Evolutionary conservation across 2,797 vertebrate species (phyloP), one percentile per base, ranked within the genome.

Genomic region (Mus caroli): DNA sequence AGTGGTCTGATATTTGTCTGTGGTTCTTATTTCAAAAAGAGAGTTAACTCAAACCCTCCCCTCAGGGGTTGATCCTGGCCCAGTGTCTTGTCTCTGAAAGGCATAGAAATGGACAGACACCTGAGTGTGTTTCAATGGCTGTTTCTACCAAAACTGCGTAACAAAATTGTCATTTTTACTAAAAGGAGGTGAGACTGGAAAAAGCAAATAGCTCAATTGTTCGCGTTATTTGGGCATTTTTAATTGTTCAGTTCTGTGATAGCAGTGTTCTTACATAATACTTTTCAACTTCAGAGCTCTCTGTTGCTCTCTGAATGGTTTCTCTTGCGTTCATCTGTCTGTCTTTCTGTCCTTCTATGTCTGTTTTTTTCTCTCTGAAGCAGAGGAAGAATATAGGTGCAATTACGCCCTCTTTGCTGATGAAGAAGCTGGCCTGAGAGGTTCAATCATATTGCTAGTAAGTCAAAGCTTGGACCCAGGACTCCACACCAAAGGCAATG

Each of bases 1-100:
- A 87, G 26, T 75, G 80, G 24, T 86, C 79, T 96, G 96, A 91
- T 37, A 75, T 94, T 94, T 94, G 78, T 89, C 88, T 56, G 9
- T 95, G 86, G 46, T n/a, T 96, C 71, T 97, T 92, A 75, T 91
- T 96, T 95, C 90, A 87, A 89, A 93, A 94, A 88, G 50, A 94
- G 54, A 95, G 92, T 92, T 95, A 96, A 90, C 96, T 94, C 90
- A 89, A 91, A 76, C 89, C 52, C 90, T 40, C 64, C 58, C 22
- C 54, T 92, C 92, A 84, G 26, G 95, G 46, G 46, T 93, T 94
- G 78, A 64, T 92, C 37, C 82, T 92, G 56, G 82, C 26, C 64
- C 15, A 31, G 17, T 11, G 13, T n/a, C 54, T 67, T 78, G 50
- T 88, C 82, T 78, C 10, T 26, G 56, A 94, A 86, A 84, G 83